Percentiles rank a stretch among this genome's conserved stretches.
Conservation (phyloP, 2,888 invertebrate species). For the Laothoe populi region DNA sequence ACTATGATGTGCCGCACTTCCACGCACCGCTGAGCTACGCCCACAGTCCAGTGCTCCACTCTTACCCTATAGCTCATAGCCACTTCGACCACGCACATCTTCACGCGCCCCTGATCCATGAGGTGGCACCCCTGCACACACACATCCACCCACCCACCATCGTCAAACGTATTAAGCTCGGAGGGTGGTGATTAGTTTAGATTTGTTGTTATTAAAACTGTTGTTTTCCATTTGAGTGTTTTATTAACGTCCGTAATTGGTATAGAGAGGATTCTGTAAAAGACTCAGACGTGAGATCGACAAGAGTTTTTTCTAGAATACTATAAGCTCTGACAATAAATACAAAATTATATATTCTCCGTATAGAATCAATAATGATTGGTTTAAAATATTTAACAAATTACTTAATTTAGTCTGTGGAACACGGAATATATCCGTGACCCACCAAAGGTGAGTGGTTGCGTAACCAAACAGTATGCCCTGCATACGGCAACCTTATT, state of each 20-base stretch:
- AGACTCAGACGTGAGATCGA: no score
- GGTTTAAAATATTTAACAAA: not conserved
- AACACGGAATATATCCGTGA: not conserved
- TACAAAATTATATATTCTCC: not conserved
- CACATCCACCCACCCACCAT: slow-evolving; percentile 28
- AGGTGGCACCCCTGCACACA: slow-evolving; percentile 20
- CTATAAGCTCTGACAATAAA: no score
- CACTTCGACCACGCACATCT: slow-evolving; percentile 29
- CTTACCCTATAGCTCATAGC: slow-evolving; percentile 32
- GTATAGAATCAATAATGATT: not conserved
- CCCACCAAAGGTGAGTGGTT: not conserved
- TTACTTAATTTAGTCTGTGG: not conserved
- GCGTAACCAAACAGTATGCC: not conserved
- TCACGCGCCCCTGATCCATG: slow-evolving; percentile 29
- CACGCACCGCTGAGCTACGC: slow-evolving; percentile 32
- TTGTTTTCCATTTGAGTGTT: slow-evolving; percentile 22
- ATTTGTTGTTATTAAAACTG: slow-evolving; percentile 26
- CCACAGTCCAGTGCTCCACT: slow-evolving; percentile 36
- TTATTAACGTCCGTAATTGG: slow-evolving; percentile 4
- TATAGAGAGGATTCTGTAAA: no score
- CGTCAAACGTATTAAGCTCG: slow-evolving; percentile 31
- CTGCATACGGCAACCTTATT: not conserved
- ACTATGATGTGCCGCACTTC: slow-evolving; percentile 26
- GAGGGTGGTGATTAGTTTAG: slow-evolving; percentile 25
- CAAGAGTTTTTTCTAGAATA: no score